These are phyloP conservation scores for Melanerpes aurifrons DNA, from an alignment of 2,113 vertebrate species.

Conservation along the genomic window DNA sequence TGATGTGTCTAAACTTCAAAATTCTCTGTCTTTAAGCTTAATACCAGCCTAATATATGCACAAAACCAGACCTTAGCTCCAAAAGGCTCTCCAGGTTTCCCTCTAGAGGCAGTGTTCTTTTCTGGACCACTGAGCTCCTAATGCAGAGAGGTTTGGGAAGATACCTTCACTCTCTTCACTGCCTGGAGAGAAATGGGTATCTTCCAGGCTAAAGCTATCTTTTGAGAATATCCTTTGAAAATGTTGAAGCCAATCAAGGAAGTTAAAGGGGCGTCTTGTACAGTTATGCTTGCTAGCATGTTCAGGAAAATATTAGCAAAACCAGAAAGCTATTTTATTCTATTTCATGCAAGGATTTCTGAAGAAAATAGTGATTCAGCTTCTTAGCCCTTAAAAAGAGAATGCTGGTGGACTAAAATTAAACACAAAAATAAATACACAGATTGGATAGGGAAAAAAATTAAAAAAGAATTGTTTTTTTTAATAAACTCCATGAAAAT, in stretches of 20 bases:
- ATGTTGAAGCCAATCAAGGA: neutral
- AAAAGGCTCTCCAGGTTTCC: neutral
- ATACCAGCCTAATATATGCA: neutral
- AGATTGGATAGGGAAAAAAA: neutral
- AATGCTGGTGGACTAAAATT: neutral
- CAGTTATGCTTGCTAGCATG: neutral
- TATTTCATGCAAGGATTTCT: neutral
- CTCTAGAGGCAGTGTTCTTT: neutral
- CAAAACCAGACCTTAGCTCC: neutral
- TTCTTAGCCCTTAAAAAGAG: neutral
- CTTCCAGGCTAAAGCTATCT: neutral
- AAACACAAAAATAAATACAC: constrained; percentile 15
- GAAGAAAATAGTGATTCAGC: constrained; percentile 21
- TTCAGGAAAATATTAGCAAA: neutral
- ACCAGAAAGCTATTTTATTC: neutral
- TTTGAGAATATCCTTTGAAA: neutral
- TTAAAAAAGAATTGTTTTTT: neutral
- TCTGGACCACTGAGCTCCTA: neutral
- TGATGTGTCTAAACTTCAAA: neutral
- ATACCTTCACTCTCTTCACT: neutral
- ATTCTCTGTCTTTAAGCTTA: neutral
- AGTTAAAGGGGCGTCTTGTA: neutral
- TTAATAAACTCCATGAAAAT: constrained; percentile 8
- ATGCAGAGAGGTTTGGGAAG: neutral
- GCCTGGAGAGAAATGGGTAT: neutral